Percentiles rank a stretch among this genome's conserved stretches.
These are phyloP conservation scores for cattle (Bos taurus) DNA, from an alignment of 2,113 vertebrate genomes.

Conservation along the genomic window DNA sequence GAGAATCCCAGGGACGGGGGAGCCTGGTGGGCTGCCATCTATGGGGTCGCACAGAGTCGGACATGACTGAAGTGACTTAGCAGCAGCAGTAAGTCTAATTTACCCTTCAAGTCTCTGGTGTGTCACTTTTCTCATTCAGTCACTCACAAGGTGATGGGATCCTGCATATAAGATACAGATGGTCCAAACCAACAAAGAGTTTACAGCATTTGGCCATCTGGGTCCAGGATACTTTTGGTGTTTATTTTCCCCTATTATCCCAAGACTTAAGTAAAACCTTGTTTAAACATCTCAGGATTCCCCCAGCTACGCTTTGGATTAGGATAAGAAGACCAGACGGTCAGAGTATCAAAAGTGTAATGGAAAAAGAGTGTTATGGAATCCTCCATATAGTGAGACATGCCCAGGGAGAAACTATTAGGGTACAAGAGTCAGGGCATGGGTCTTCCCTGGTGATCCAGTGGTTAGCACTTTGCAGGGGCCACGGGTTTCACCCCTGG, in stretches of 20 bases:
- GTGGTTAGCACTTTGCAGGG: not conserved
- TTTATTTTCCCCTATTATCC: not conserved
- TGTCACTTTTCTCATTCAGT: not conserved
- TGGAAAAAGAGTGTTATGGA: not conserved
- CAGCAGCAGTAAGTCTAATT: not conserved
- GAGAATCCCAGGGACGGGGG: no score
- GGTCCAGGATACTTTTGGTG: not conserved
- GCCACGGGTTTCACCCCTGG: not conserved
- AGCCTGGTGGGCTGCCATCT: no score
- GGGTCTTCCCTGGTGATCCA: not conserved
- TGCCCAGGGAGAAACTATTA: not conserved
- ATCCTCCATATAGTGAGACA: not conserved
- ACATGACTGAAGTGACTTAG: no score
- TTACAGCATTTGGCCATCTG: not conserved
- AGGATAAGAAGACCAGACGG: not conserved
- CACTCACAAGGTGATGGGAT: not conserved
- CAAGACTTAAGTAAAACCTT: not conserved
- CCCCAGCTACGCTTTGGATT: not conserved
- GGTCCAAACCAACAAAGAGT: not conserved
- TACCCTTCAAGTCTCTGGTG: not conserved
- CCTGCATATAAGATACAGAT: not conserved
- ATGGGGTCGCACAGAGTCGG: no score
- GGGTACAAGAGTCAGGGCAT: not conserved
- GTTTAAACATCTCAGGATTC: not conserved
- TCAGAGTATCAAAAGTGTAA: not conserved